Conservation (phyloP, 2,888 invertebrate genomes). For the Melanchra persicariae region DNA sequence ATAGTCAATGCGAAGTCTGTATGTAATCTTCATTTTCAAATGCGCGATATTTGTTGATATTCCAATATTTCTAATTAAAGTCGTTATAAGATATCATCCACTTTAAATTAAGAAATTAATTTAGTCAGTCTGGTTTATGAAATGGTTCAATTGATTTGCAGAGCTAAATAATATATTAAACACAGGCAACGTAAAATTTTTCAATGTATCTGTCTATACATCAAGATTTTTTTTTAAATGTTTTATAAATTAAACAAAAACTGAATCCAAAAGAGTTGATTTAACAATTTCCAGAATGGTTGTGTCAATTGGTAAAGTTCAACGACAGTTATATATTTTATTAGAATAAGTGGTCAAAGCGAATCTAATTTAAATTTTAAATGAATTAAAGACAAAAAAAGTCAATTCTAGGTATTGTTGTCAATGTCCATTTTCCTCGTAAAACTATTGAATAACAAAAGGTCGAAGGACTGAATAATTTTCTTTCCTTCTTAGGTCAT, state of each 20-base stretch:
- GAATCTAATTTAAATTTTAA: slow-evolving; percentile 16
- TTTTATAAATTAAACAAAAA: not conserved
- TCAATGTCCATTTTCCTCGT: slow-evolving; percentile 16
- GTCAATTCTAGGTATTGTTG: not conserved
- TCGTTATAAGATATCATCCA: not conserved
- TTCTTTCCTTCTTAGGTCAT: not conserved
- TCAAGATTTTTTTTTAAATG: too few species aligned
- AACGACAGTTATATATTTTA: not conserved
- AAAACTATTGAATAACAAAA: slow-evolving; percentile 3
- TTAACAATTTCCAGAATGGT: not conserved
- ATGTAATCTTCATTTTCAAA: slow-evolving; percentile 33
- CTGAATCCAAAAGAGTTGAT: not conserved
- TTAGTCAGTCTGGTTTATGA: not conserved
- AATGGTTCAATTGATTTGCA: not conserved
- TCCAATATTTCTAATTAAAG: not conserved
- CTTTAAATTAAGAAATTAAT: not conserved
- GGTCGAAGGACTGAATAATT: not conserved
- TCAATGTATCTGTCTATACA: too few species aligned
- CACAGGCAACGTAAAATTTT: not conserved
- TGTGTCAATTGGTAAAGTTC: not conserved
- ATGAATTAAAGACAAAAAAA: too few species aligned
- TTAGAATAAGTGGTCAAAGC: not conserved
- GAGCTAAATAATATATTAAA: not conserved
- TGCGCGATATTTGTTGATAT: slow-evolving; percentile 26
- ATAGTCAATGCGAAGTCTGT: slow-evolving; percentile 49